phyloP scores from a whole-genome alignment of 2,797 vertebrate genomes.

The Oryzias dopingdopingensis region DNA sequence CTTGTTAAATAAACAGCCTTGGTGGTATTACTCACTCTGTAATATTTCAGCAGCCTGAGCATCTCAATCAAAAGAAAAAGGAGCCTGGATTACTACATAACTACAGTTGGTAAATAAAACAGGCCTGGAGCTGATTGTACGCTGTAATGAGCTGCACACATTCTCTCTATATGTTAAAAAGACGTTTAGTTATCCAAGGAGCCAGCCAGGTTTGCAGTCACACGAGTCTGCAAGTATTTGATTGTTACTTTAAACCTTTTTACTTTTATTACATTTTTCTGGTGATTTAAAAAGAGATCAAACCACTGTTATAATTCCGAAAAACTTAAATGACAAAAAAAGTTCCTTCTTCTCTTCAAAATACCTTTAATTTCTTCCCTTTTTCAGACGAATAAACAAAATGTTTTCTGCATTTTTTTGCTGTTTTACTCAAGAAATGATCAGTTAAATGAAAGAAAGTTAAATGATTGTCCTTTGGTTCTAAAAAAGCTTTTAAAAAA shows the following conservation, averaged over 20 bases:
- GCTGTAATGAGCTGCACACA: constrained; percentile 40
- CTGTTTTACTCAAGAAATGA: too few relatives aligned
- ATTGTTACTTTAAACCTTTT: constrained; percentile 55
- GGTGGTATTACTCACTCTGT: constrained; percentile 13
- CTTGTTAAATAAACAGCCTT: constrained; percentile 28
- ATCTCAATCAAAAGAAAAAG: constrained; percentile 37
- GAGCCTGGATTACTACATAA: constrained; percentile 35
- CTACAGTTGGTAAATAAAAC: constrained; percentile 24
- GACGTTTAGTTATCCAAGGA: constrained; percentile 48
- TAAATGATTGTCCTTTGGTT: too few relatives aligned
- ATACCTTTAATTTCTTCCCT: neutral
- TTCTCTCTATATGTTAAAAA: constrained; percentile 53
- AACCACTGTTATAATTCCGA: constrained; percentile 32
- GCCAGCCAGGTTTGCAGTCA: constrained; percentile 46
- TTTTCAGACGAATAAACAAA: constrained; percentile 11
- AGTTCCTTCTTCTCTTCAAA: constrained; percentile 16
- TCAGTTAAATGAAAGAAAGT: too few relatives aligned
- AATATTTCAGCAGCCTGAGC: constrained; percentile 26
- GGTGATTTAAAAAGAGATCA: constrained; percentile 24
- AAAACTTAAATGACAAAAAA: constrained; percentile 38
- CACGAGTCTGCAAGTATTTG: constrained; percentile 46
- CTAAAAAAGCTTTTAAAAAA: too few relatives aligned
- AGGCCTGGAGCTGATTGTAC: constrained; percentile 54
- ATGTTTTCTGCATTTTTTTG: too few relatives aligned
- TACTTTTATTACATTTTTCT: neutral